A percentile compares a stretch with the other conserved stretches of the same genome.
Evolutionary conservation across 2,888 invertebrate genomes (phyloP).

Genomic region (Branchipolynoe longqiensis): DNA sequence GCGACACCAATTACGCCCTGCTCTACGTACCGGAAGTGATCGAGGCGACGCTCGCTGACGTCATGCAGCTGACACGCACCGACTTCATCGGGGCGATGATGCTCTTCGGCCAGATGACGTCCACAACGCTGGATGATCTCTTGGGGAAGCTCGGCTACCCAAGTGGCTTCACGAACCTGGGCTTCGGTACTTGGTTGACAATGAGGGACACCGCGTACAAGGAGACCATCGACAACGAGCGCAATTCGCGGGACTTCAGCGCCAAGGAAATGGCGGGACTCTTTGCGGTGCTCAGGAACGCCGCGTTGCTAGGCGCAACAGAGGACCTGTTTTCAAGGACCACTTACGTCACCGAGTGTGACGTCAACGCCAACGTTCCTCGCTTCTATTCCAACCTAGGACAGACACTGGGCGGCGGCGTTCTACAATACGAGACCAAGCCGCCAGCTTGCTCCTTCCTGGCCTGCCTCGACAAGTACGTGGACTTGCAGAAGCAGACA

Average conservation of each 20-base stretch:
- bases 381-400: background rate
- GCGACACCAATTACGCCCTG: conserved; percentile 56
- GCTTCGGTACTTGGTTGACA: conserved; percentile 59
- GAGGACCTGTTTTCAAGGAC: conserved; percentile 18
- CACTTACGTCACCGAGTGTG: conserved; percentile 29
- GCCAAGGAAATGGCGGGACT: conserved; percentile 63
- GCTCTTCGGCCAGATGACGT: conserved; percentile 1
- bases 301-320: conserved; percentile 52
- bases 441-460: conserved; percentile 36
- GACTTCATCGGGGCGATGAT: conserved; percentile 35
- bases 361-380: conserved; percentile 11
- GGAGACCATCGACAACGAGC: conserved; percentile 7
- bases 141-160: conserved; percentile 38
- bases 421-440: conserved; percentile 43
- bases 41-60: conserved; percentile 1
- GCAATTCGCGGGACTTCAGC: conserved; percentile 50
- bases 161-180: conserved; percentile 21
- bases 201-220: conserved; percentile 50
- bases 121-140: background rate
- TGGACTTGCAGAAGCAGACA: background rate
- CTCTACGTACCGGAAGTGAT: conserved; percentile 11
- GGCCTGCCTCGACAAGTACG: conserved; percentile 12
- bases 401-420: background rate
- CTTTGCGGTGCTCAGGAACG: conserved; percentile 48
- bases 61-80: conserved; percentile 42